Base-by-base conservation (phyloP, 2,888 invertebrate species). In the Galerucella pusilla region DNA sequence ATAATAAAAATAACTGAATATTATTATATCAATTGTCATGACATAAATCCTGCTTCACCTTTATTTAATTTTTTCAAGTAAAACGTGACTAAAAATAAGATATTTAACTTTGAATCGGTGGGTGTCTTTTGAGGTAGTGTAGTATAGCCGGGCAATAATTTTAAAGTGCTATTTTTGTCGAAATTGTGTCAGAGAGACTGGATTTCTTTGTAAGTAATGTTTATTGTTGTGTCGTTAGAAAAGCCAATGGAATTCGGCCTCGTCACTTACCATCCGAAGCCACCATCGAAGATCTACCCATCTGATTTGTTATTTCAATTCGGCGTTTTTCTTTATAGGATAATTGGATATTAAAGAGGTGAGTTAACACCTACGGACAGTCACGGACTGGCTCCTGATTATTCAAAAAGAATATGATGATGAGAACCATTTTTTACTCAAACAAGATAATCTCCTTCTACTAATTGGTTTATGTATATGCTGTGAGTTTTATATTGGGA, bases 291-390 rank as follows among this genome's bases (percentile, higher is more conserved):
- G 74, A 74, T 70, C 60, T n/a, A n/a, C 54, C 69, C 64, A 35
- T 69, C n/a, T 81, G 81, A 81, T 81, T 80, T 79, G 80, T 80
- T 79, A 72, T 76, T 79, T 78, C 73, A 74, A 77, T 78, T 78
- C 78, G 77, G 77, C 75, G 71, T 69, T 68, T 76, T 77, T 77
- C 73, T 78, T 76, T 76, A 76, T 76, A 64, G 68, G 70, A 73
- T 77, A 75, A 77, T 75, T 71, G 73, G 72, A 77, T 75, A 77
- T 73, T 75, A 75, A 77, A 77, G 72, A 72, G 74, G 69, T 66
- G 69, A 77, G 74, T 71, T 74, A 77, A 77, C 77, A 75, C 74
- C 74, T 74, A 73, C 67, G 66, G 72, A 69, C 69, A 69, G 69
- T 25, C 45, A 28, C 70, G 63, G 54, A 70, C 70, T 54, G 61